phyloP scores from a whole-genome alignment of 2,888 invertebrate genomes.

The Aquatica leii region DNA sequence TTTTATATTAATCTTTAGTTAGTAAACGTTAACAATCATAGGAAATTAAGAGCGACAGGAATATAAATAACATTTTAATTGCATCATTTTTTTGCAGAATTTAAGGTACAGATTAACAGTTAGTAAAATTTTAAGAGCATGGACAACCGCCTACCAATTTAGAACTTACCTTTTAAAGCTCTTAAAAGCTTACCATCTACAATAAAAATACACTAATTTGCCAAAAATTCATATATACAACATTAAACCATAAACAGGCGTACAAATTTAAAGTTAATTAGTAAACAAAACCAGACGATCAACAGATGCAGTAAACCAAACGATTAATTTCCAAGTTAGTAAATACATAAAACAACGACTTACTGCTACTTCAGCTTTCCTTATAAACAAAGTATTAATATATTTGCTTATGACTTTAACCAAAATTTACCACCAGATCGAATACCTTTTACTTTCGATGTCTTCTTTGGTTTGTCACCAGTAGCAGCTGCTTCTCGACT shows the following conservation, averaged over 20 bases:
- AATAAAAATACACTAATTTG: neutral
- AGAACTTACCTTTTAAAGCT: conserved; percentile 1
- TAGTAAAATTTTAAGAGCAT: neutral
- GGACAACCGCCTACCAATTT: neutral
- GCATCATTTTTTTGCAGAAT: too few species aligned
- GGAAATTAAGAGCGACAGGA: too few species aligned
- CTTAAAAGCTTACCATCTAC: conserved; percentile 8
- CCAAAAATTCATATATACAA: neutral
- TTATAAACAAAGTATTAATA: conserved; percentile 23
- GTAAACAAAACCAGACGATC: conserved; percentile 1
- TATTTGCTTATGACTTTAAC: conserved; percentile 61
- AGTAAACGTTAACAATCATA: too few species aligned
- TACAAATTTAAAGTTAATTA: conserved; percentile 7
- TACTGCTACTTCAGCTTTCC: conserved; percentile 25
- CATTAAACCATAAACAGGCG: neutral
- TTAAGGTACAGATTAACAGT: neutral
- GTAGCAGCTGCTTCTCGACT: conserved; percentile 69
- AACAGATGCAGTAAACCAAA: conserved; percentile 8
- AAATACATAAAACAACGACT: conserved; percentile 16
- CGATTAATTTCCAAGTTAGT: neutral
- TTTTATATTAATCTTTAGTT: too few species aligned
- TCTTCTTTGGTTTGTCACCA: conserved; percentile 64
- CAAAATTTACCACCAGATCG: conserved; percentile 75
- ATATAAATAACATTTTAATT: too few species aligned
- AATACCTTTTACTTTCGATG: conserved; percentile 72